phyloP scores from a whole-genome alignment of 2,888 invertebrate genomes.

The Graphium colonna region DNA sequence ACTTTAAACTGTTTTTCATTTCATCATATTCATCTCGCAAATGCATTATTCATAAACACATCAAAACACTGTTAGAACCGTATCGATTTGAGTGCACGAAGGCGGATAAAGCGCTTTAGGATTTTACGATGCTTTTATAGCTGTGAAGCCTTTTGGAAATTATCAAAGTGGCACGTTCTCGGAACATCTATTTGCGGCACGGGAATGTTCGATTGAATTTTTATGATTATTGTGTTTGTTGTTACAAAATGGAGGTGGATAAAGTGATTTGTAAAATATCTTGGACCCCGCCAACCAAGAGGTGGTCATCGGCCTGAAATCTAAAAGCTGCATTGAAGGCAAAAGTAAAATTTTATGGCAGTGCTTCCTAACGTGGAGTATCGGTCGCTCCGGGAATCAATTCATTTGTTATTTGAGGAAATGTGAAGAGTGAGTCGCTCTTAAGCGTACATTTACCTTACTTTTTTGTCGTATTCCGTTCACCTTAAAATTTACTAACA shows the following conservation, averaged over 20 bases:
- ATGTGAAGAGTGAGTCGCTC: too few relatives aligned
- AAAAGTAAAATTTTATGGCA: too few relatives aligned
- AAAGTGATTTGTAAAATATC: slow-evolving; percentile 8
- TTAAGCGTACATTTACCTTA: too few relatives aligned
- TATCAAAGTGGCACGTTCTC: slow-evolving; percentile 2
- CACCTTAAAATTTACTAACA: too few relatives aligned
- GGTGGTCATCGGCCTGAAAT: not conserved
- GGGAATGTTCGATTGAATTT: slow-evolving; percentile 10
- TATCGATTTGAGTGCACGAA: slow-evolving; percentile 1
- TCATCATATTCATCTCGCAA: not conserved
- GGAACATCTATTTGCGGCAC: slow-evolving; percentile 11
- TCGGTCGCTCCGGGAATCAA: too few relatives aligned
- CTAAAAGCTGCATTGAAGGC: too few relatives aligned
- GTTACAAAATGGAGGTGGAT: slow-evolving; percentile 3
- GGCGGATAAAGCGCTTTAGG: slow-evolving; percentile 13
- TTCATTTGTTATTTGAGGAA: too few relatives aligned
- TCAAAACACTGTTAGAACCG: not conserved
- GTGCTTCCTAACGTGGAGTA: too few relatives aligned
- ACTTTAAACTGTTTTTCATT: not conserved
- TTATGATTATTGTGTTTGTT: slow-evolving; percentile 13
- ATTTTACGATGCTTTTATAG: slow-evolving; percentile 19
- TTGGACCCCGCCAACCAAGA: not conserved
- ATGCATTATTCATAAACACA: not conserved
- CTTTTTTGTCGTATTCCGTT: too few relatives aligned
- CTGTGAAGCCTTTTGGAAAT: slow-evolving; percentile 9